Evolutionary conservation across 23 tunicate species (phyloP).

Genomic region (Trididemnum miniatum): DNA sequence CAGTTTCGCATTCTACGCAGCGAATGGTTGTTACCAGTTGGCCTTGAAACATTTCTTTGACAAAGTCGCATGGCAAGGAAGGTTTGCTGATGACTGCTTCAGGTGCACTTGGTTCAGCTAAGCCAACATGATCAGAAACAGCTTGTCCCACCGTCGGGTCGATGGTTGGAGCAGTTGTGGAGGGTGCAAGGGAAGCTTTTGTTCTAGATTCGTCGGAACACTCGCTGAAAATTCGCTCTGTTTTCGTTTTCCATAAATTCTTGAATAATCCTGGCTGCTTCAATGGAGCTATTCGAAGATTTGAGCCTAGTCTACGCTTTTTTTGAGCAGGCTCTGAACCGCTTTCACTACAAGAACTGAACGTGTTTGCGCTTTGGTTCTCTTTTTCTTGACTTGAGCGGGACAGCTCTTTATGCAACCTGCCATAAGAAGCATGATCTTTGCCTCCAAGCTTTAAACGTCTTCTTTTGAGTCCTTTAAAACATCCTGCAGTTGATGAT

Average conservation of each 20-base stretch:
- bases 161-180: background rate
- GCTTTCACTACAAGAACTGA: background rate
- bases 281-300: background rate
- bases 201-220: background rate
- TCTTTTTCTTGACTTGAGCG: background rate
- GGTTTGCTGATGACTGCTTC: background rate
- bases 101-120: no score
- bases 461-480: slow-evolving; percentile 25
- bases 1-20: slow-evolving; percentile 72
- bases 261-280: background rate
- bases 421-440: background rate
- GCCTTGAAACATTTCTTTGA: slow-evolving; percentile 53
- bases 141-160: no score
- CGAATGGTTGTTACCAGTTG: slow-evolving; percentile 46
- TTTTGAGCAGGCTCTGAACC: background rate
- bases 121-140: no score
- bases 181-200: background rate
- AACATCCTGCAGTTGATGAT: slow-evolving; percentile 8
- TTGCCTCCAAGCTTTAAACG: background rate
- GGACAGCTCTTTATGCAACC: background rate
- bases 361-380: background rate
- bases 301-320: slow-evolving; percentile 6
- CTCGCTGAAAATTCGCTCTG: background rate
- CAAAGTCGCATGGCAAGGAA: background rate
- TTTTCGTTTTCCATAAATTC: slow-evolving; percentile 8